Base-by-base conservation (phyloP, 1,140 invertebrate genomes). In the Drosophila sproati region DNA sequence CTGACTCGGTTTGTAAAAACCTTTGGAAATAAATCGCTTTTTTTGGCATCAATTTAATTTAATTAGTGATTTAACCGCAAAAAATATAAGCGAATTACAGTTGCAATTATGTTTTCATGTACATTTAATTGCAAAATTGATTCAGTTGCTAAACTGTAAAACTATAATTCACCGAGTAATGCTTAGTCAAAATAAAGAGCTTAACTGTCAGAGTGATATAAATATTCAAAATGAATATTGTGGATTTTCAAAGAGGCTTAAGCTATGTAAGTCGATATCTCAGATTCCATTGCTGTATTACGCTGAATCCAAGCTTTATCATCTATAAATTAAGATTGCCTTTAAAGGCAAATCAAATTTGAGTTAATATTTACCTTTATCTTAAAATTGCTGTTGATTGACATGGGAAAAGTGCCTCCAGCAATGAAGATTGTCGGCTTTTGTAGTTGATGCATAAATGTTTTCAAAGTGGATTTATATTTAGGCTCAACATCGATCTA, bases 231-330 rank as follows among this genome's bases (percentile, higher is more conserved):
- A 20, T 20, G 20, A 20, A 20, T 20, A 20, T 20, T 20, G 20
- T 20, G 1, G 20, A 20, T 39, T 41, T 56, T 10, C 3, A 8
- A 12, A 10, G 20, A 20, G 1, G 20, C 20, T 20, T 20, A 61
- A 20, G n/a, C 48, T 60, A 70, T 34, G 59, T 29, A 12, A 69
- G 54, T 12, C 39, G 48, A 5, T 61, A 56, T 3, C 37, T 39
- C 8, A 71, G 54, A 48, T 73, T 59, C 20, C 20, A 57, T 29
- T 29, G 34, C 47, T 66, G 31, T 2, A 72, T 43, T 2, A 72
- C 47, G 32, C 45, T 72, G 1, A 64, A 50, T 4, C 61, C 61
- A 31, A 72, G 52, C 39, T 72, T 72, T 3, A 61, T 61, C 45
- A 66, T 34, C 69, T 72, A 35, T 8, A 55, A 66, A 5, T 34